Evolutionary conservation across 2,888 invertebrate species (phyloP).

Genomic region (Zhuqinia jingwanae): DNA sequence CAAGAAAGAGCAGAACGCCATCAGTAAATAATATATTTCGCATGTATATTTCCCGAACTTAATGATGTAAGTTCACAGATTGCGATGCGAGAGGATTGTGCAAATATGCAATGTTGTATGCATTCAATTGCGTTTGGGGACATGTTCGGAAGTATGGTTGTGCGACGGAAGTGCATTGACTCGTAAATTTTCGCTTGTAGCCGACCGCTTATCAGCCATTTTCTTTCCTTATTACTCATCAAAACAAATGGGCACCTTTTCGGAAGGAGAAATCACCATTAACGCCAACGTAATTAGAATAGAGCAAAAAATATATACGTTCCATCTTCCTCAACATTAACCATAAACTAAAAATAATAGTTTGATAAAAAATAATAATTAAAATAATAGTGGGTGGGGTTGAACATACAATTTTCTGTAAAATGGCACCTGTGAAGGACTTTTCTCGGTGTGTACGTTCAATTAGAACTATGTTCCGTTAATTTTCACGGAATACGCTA

Average conservation of each 20-base stretch:
- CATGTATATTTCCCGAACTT: conserved; percentile 7
- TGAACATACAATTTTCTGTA: too few relatives aligned
- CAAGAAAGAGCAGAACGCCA: background rate
- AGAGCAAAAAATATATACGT: background rate
- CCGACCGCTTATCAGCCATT: conserved; percentile 68
- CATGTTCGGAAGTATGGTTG: conserved; percentile 29
- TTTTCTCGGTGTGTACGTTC: background rate
- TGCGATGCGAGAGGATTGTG: background rate
- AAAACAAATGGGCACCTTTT: conserved; percentile 46
- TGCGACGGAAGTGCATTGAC: conserved; percentile 55
- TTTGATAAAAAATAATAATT: background rate
- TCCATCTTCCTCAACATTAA: background rate
- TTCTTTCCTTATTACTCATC: conserved; percentile 34
- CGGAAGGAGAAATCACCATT: conserved; percentile 3
- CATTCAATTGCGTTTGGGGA: too few relatives aligned
- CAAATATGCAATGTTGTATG: too few relatives aligned
- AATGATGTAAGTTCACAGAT: background rate
- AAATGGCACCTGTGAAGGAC: conserved; percentile 6
- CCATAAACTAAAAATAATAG: background rate
- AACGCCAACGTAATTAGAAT: background rate
- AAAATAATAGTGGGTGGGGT: background rate
- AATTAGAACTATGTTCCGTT: background rate
- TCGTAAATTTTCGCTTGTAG: conserved; percentile 48
- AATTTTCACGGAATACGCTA: background rate
- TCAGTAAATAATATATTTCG: conserved; percentile 27